Percentiles rank a stretch among this genome's conserved stretches.
Conservation (phyloP, 2,113 vertebrate species). For the Castor canadensis region DNA sequence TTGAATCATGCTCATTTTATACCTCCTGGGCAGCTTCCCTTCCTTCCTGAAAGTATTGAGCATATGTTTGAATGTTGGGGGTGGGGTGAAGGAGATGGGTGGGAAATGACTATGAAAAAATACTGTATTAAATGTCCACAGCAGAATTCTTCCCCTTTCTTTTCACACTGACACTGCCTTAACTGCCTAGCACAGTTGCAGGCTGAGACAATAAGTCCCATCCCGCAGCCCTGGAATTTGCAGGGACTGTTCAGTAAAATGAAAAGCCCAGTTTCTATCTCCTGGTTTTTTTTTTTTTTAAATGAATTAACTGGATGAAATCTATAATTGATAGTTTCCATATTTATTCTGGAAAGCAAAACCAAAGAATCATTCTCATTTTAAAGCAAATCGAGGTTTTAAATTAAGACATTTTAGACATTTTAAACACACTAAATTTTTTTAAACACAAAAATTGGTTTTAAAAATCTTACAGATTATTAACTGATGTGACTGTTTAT, state of each 20-base stretch:
- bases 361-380: constrained; percentile 17
- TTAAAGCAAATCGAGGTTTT: constrained; percentile 27
- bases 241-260: background rate
- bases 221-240: background rate
- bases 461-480: background rate
- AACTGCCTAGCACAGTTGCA: background rate
- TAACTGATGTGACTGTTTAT: background rate
- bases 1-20: constrained; percentile 77
- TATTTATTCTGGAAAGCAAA: constrained; percentile 44
- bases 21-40: constrained; percentile 77
- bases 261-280: background rate
- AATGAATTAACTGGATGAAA: constrained; percentile 33
- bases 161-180: constrained; percentile 54
- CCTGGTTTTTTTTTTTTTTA: background rate
- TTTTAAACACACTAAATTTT: background rate
- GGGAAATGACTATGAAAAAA: constrained; percentile 48
- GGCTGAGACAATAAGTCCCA: background rate
- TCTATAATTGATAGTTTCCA: background rate
- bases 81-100: background rate
- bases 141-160: constrained; percentile 17
- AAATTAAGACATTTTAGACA: constrained; percentile 22
- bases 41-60: constrained; percentile 73
- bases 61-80: constrained; percentile 67
- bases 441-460: background rate
- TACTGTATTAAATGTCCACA: constrained; percentile 7